phyloP scores from a whole-genome alignment of 1,140 invertebrate species.

The Acromyrmex echinatior region DNA sequence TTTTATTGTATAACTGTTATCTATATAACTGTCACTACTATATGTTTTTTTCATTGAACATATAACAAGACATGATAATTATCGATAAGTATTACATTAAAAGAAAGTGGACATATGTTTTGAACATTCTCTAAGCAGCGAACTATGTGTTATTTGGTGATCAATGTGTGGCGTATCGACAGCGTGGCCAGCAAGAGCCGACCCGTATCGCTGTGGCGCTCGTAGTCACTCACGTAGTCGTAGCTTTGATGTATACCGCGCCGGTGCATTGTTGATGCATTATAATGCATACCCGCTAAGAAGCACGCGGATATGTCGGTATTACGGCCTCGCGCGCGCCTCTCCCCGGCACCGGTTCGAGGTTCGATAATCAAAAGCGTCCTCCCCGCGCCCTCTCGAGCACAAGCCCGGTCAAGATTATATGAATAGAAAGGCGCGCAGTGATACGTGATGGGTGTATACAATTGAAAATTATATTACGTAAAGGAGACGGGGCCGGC shows the following conservation, averaged over 20 bases:
- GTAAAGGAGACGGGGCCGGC: constrained; percentile 68
- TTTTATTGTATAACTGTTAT: no score
- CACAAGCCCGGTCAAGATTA: constrained; percentile 71
- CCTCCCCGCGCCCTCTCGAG: constrained; percentile 47
- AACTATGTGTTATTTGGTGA: constrained; percentile 51
- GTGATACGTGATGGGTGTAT: constrained; percentile 81
- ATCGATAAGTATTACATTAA: background rate
- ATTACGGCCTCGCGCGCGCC: constrained; percentile 73
- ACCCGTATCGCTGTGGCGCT: constrained; percentile 63
- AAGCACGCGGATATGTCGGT: constrained; percentile 75
- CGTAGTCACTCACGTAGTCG: constrained; percentile 80
- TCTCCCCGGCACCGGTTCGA: constrained; percentile 45
- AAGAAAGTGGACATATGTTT: background rate
- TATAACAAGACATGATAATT: background rate
- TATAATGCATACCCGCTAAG: constrained; percentile 81
- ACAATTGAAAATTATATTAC: constrained; percentile 80
- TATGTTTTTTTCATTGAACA: no score
- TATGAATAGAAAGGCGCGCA: constrained; percentile 80
- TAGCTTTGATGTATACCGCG: constrained; percentile 83
- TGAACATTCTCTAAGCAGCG: background rate
- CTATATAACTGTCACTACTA: no score
- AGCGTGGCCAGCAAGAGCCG: constrained; percentile 22
- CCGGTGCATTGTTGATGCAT: constrained; percentile 82
- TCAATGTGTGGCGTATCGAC: constrained; percentile 64
- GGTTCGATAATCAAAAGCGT: constrained; percentile 81